Evolutionary conservation across 2,888 invertebrate species (phyloP), one percentile per base, ranked within the genome.

Genomic region (Cephus pygmeus): DNA sequence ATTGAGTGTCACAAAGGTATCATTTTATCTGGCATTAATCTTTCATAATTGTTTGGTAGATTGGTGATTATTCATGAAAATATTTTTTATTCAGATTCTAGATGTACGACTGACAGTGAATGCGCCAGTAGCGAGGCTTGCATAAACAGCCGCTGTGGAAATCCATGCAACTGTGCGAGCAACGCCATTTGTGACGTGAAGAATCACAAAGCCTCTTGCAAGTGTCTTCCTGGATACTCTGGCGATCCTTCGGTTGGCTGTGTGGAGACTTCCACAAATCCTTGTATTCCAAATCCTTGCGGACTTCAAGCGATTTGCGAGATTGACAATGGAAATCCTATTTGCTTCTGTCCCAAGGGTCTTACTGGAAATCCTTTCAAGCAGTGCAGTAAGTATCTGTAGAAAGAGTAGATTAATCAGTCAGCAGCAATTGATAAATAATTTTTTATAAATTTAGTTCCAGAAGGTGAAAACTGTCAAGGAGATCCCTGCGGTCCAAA

Each of bases 291-390:
- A 34, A 97, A 96, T 91, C 97, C 97, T n/a, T 97, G 97, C 87
- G 97, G 97, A n/a, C 92, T 93, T 3, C 96, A 96, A 87, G 97
- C 98, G 1, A 92, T 96, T 82, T 98, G 98, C 89, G 97, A 97
- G 92, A 93, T 95, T 75, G 96, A 97, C 86, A 95, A 95, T 86
- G 97, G 97, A 76, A 96, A 95, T 90, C 97, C 97, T 3, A 96
- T 97, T 83, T 98, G 98, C 88, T 96, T 94, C 92, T 98, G 98
- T 88, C 97, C 97, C 0, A 97, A 96, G 91, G 97, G 97, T 81
- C 92, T 97, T 82, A 97, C 97, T 4, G 98, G 98, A 91, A 97
- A 98, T 93, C 98, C 98, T 73, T 97, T 97, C 90, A 94, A 95
- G 89, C 96, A 95, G 92, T 97, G 97, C 94, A 96, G 97, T 97